These are phyloP conservation scores for Mesorhabditis belari DNA, from an alignment of 2,888 invertebrate species.

Conservation along the genomic window DNA sequence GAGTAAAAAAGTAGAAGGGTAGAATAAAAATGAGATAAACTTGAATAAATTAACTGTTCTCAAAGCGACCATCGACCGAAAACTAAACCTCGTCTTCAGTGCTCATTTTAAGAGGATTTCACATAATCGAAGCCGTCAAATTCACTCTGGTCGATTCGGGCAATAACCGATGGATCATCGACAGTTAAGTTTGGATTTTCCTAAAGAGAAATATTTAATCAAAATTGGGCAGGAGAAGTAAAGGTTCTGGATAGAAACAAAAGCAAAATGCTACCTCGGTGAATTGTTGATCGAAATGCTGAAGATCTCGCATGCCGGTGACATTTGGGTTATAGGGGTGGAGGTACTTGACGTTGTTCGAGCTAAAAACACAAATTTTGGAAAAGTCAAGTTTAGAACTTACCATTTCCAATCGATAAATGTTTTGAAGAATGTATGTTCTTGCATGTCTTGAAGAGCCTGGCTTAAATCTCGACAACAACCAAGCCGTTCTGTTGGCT, in stretches of 20 bases:
- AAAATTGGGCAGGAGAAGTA: not conserved
- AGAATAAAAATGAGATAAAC: no score
- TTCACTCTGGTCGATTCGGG: conserved; percentile 96
- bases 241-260: no score
- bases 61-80: no score
- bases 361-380: conserved; percentile 70
- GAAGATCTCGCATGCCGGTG: conserved; percentile 90
- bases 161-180: conserved; percentile 62
- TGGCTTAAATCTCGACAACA: conserved; percentile 72
- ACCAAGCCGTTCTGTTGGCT: conserved; percentile 86
- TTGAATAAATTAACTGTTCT: no score
- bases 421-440: conserved; percentile 80
- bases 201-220: conserved; percentile 5
- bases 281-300: conserved; percentile 91
- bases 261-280: no score
- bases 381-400: no score
- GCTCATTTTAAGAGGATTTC: conserved; percentile 89
- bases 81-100: conserved; percentile 32
- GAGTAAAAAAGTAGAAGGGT: no score
- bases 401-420: conserved; percentile 91
- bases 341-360: conserved; percentile 91
- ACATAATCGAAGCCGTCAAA: conserved; percentile 99
- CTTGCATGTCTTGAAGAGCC: conserved; percentile 86
- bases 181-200: conserved; percentile 46
- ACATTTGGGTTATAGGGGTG: conserved; percentile 94